These are phyloP conservation scores for Boloria euphrosyne DNA, from an alignment of 2,888 invertebrate species.

Conservation along the genomic window DNA sequence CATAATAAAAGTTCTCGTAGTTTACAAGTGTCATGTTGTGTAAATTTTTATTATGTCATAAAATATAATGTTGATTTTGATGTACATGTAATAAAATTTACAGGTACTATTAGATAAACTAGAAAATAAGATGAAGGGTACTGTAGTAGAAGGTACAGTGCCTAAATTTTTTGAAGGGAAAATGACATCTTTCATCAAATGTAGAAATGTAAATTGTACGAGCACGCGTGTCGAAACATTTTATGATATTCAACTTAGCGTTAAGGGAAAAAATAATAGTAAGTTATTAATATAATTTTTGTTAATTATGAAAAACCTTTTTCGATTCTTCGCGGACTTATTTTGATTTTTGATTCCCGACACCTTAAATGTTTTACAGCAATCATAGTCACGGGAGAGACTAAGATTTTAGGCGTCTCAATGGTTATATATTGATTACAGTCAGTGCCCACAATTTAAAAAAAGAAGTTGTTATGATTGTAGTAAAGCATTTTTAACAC, in stretches of 20 bases:
- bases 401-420: no score
- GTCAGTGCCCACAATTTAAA: no score
- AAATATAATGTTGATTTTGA: background rate
- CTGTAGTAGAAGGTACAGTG: conserved; percentile 98
- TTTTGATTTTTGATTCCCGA: no score
- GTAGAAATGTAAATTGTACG: conserved; percentile 98
- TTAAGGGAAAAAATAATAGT: conserved; percentile 98
- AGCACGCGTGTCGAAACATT: conserved; percentile 98
- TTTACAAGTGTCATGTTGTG: background rate
- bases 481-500: no score
- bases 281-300: conserved; percentile 55
- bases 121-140: conserved; percentile 99
- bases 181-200: conserved; percentile 99
- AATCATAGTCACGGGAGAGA: no score
- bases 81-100: conserved; percentile 26
- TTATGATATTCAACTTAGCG: conserved; percentile 99
- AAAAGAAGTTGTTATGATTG: no score
- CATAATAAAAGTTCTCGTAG: no score
- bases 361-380: no score
- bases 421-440: no score
- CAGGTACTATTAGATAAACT: conserved; percentile 95
- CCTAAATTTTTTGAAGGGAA: conserved; percentile 98
- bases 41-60: background rate
- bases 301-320: no score
- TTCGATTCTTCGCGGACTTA: no score